Percentiles rank a stretch among this genome's conserved stretches.
Evolutionary conservation across 2,888 invertebrate species (phyloP).

Genomic region (Chelonus formosanus): DNA sequence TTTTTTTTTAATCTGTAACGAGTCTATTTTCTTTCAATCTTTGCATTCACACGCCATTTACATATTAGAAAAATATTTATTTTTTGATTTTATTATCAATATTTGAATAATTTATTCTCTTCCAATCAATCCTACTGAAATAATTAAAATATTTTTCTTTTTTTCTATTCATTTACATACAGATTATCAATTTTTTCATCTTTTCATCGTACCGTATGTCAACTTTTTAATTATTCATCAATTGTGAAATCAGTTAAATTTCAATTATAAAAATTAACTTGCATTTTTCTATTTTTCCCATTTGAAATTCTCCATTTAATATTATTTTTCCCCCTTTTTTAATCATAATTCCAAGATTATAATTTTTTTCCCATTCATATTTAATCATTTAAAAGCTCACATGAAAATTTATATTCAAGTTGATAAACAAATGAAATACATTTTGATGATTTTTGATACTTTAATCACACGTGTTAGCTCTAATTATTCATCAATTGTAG

Average conservation of each 20-base stretch:
- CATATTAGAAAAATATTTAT: constrained; percentile 1
- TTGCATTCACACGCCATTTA: background rate
- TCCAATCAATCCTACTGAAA: no score
- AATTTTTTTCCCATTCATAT: no score
- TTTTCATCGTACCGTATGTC: no score
- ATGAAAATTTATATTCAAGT: background rate
- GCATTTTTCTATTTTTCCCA: constrained; percentile 1
- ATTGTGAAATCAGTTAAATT: background rate
- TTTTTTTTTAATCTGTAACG: constrained; percentile 10
- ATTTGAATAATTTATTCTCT: background rate
- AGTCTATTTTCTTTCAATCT: constrained; percentile 7
- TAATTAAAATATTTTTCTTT: no score
- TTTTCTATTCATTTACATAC: no score
- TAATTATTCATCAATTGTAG: constrained; percentile 21
- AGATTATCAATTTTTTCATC: no score
- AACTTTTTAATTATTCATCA: constrained; percentile 1
- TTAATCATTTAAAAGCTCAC: no score
- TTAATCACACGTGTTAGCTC: constrained; percentile 13
- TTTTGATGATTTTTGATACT: constrained; percentile 1
- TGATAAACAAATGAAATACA: background rate
- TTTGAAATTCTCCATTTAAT: background rate
- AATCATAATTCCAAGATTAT: no score
- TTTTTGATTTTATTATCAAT: background rate
- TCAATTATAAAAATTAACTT: background rate
- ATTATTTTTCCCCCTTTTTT: no score